phyloP scores from a whole-genome alignment of 53 echinoderm and acorn worm species.

The Temnopleurus reevesii region DNA sequence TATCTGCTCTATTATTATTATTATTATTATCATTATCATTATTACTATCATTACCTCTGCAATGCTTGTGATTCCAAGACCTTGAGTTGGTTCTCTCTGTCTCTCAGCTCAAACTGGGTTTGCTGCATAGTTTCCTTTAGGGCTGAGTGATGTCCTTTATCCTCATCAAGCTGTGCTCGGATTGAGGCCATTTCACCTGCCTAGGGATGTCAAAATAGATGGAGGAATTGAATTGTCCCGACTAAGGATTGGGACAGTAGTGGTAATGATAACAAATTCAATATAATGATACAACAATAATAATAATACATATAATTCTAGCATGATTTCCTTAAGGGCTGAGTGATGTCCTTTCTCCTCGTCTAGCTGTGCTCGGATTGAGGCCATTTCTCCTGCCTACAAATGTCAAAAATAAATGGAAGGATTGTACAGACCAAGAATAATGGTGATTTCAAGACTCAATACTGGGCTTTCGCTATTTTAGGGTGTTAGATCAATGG shows the following conservation, averaged over 20 bases:
- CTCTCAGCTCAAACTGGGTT: constrained; percentile 88
- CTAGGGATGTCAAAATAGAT: constrained; percentile 28
- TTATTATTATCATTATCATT: too few relatives aligned
- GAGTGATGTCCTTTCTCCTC: constrained; percentile 77
- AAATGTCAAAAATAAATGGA: not conserved
- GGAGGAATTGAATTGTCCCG: too few relatives aligned
- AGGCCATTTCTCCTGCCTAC: constrained; percentile 83
- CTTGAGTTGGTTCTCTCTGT: constrained; percentile 79
- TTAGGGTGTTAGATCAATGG: too few relatives aligned
- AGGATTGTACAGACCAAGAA: too few relatives aligned
- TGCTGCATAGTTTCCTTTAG: constrained; percentile 84
- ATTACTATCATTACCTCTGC: constrained; percentile 82
- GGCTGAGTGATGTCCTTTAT: constrained; percentile 68
- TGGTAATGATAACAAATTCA: too few relatives aligned
- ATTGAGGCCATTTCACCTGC: constrained; percentile 78
- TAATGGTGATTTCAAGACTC: too few relatives aligned
- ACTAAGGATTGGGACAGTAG: too few relatives aligned
- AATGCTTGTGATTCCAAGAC: constrained; percentile 86
- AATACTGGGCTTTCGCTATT: too few relatives aligned
- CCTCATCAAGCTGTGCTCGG: constrained; percentile 88
- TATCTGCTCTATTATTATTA: too few relatives aligned
- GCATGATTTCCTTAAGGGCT: constrained; percentile 80
- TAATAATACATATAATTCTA: too few relatives aligned
- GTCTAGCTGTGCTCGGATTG: constrained; percentile 78
- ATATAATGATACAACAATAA: too few relatives aligned